phyloP scores from a whole-genome alignment of 2,797 vertebrate genomes.

The Muraenolepis orangiensis region DNA sequence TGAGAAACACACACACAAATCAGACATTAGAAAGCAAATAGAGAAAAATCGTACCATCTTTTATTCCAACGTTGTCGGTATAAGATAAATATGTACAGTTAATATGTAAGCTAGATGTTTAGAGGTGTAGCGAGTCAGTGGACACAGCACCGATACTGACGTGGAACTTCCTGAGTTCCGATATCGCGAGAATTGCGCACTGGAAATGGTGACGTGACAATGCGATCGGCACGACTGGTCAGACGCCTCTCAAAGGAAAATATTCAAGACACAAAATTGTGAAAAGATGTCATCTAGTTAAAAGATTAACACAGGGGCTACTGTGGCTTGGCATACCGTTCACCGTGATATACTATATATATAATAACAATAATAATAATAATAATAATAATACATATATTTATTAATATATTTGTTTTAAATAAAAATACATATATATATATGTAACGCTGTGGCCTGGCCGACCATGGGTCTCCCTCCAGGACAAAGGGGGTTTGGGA shows the following conservation, averaged over 20 bases:
- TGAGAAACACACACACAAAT: neutral
- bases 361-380: too few relatives aligned
- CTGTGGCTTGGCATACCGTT: neutral
- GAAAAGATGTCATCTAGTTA: neutral
- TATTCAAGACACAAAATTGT: too few relatives aligned
- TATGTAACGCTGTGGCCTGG: too few relatives aligned
- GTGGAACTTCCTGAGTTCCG: constrained; percentile 88
- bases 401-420: too few relatives aligned
- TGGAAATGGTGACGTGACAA: constrained; percentile 57
- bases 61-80: constrained; percentile 48
- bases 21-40: too few relatives aligned
- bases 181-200: constrained; percentile 53
- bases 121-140: constrained; percentile 21
- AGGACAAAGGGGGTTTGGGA: too few relatives aligned
- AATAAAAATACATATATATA: too few relatives aligned
- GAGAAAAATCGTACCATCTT: constrained; percentile 62
- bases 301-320: neutral
- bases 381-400: too few relatives aligned
- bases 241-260: too few relatives aligned
- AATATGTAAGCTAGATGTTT: constrained; percentile 22
- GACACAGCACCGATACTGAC: constrained; percentile 72
- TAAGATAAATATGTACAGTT: constrained; percentile 32
- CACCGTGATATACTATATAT: too few relatives aligned
- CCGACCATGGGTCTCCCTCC: too few relatives aligned
- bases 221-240: neutral